Evolutionary conservation across 1,140 invertebrate species (phyloP).

Genomic region (Diabrotica undecimpunctata): DNA sequence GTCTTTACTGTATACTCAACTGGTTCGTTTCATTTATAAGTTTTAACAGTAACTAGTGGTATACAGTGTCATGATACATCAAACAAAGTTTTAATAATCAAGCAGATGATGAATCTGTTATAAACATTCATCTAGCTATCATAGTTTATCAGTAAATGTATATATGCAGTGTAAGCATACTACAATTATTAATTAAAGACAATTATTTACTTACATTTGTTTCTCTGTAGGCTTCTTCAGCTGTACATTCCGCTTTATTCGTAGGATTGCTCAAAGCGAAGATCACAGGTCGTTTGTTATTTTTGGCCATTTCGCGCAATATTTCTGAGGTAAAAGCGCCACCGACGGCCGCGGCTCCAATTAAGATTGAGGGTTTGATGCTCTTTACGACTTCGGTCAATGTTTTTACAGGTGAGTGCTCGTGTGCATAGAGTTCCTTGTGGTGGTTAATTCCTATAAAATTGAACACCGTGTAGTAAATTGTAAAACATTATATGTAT

Average conservation of each 20-base stretch:
- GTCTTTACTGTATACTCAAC: too few species aligned
- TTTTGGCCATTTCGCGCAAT: constrained; percentile 73
- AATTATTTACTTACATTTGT: constrained; percentile 64
- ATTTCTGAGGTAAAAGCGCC: constrained; percentile 85
- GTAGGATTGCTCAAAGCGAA: constrained; percentile 97
- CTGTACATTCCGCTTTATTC: constrained; percentile 95
- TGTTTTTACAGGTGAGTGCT: constrained; percentile 63
- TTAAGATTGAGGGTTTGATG: constrained; percentile 80
- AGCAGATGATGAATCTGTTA: too few species aligned
- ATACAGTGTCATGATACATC: too few species aligned
- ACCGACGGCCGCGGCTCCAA: constrained; percentile 76
- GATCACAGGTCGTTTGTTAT: constrained; percentile 78
- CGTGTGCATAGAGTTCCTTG: constrained; percentile 73
- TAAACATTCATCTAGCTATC: too few species aligned
- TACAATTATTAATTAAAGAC: too few species aligned
- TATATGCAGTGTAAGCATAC: too few species aligned
- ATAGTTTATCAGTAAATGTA: too few species aligned
- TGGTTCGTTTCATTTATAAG: too few species aligned
- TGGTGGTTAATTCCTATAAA: constrained; percentile 60
- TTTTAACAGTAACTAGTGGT: too few species aligned
- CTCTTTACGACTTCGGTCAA: constrained; percentile 72
- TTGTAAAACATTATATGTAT: too few species aligned
- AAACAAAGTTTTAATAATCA: too few species aligned
- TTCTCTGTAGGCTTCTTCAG: constrained; percentile 82
- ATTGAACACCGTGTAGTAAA: not conserved